A percentile compares a stretch with the other conserved stretches of the same genome.
These are phyloP conservation scores for Drosophila lini DNA, from an alignment of 1,140 invertebrate species.

Conservation along the genomic window DNA sequence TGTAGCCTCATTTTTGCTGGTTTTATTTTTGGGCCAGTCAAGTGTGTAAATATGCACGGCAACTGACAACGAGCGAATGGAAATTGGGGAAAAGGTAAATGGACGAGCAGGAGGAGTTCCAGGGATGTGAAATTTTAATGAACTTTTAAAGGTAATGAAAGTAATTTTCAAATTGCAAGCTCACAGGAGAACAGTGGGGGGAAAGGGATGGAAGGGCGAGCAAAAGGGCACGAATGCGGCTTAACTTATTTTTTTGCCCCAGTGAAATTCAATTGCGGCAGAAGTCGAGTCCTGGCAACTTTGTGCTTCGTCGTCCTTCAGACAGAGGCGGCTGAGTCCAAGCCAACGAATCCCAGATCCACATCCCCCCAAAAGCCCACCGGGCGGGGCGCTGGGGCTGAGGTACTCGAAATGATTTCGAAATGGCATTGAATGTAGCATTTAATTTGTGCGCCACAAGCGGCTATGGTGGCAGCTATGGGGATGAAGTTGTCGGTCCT, in stretches of 20 bases:
- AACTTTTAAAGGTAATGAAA: conserved; percentile 78
- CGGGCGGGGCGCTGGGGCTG: conserved; percentile 18
- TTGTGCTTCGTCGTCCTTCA: conserved; percentile 67
- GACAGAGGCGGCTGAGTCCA: conserved; percentile 15
- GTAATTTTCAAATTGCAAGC: conserved; percentile 68
- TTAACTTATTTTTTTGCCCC: conserved; percentile 48
- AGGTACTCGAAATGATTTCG: conserved; percentile 71
- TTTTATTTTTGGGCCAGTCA: conserved; percentile 30
- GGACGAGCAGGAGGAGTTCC: conserved; percentile 8
- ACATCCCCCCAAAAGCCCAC: conserved; percentile 16
- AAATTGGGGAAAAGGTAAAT: conserved; percentile 21
- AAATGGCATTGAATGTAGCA: conserved; percentile 82
- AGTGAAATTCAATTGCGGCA: conserved; percentile 76
- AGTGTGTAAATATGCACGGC: conserved; percentile 29
- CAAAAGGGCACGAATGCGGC: conserved; percentile 37
- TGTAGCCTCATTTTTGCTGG: conserved; percentile 3
- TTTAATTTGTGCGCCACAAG: conserved; percentile 75
- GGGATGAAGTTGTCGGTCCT: conserved; percentile 43
- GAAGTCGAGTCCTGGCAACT: conserved; percentile 66
- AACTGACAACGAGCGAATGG: conserved; percentile 22
- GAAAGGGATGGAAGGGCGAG: neutral
- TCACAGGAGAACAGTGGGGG: neutral
- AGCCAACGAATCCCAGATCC: conserved; percentile 2
- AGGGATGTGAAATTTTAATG: conserved; percentile 65
- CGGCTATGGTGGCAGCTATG: conserved; percentile 42